phyloP scores from a whole-genome alignment of 1,140 invertebrate species.

The Orussus abietinus region DNA sequence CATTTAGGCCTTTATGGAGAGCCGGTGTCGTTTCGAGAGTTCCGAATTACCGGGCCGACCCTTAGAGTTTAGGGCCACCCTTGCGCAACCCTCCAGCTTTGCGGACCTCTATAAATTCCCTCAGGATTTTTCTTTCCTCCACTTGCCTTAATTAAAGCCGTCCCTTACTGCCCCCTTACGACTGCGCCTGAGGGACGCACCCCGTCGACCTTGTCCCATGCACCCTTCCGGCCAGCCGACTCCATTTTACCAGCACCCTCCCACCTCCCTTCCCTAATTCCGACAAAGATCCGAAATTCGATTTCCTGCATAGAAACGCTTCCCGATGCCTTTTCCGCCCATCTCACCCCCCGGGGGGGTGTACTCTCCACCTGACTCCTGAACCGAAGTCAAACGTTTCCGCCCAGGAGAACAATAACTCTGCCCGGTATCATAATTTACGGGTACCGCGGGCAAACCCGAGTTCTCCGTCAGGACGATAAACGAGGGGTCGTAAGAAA shows the following conservation, averaged over 20 bases:
- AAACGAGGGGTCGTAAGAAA: no score
- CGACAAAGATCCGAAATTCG: no score
- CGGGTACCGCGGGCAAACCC: no score
- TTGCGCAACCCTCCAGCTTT: slow-evolving; percentile 2
- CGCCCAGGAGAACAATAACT: no score
- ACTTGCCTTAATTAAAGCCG: slow-evolving; percentile 51
- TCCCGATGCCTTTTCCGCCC: no score
- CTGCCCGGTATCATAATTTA: no score
- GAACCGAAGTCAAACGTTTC: no score
- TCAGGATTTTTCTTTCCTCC: slow-evolving; percentile 50
- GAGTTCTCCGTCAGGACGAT: no score
- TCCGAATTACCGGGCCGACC: slow-evolving; percentile 34
- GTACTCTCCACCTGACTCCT: no score
- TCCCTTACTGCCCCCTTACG: slow-evolving; percentile 36
- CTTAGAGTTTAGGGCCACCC: slow-evolving; percentile 30
- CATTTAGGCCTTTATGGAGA: slow-evolving; percentile 35
- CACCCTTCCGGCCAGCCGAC: slow-evolving; percentile 12
- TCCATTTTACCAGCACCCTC: neutral
- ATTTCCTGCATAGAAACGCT: no score
- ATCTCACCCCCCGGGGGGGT: no score
- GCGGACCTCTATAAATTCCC: slow-evolving; percentile 50
- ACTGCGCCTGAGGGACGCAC: slow-evolving; percentile 27
- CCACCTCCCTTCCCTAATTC: neutral
- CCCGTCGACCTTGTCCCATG: slow-evolving; percentile 8
- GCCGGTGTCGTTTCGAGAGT: slow-evolving; percentile 31